Evolutionary conservation across 2,888 invertebrate species (phyloP).

Genomic region (Sesamia inferens): DNA sequence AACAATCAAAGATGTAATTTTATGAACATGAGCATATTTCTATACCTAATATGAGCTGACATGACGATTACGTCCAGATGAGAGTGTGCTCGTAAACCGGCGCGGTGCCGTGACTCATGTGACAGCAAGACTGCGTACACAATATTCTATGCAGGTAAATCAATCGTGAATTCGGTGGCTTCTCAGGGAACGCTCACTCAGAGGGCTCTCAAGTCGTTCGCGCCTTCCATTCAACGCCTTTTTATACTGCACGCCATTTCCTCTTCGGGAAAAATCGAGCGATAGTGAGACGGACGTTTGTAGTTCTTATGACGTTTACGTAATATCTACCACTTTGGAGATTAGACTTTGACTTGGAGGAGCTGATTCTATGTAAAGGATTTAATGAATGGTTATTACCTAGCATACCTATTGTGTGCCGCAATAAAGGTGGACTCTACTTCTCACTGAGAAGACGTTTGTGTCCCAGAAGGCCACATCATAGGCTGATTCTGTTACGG

Average conservation of each 20-base stretch:
- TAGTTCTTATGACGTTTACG: slow-evolving; percentile 53
- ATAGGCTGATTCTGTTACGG: neutral
- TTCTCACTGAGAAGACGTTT: neutral
- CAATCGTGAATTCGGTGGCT: slow-evolving; percentile 66
- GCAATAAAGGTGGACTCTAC: neutral
- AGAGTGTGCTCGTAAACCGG: slow-evolving; percentile 35
- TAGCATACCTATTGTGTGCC: neutral
- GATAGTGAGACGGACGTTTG: slow-evolving; percentile 54
- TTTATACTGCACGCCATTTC: slow-evolving; percentile 68
- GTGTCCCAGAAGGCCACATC: neutral
- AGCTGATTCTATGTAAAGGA: slow-evolving; percentile 8
- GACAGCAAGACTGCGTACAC: slow-evolving; percentile 25
- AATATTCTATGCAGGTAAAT: slow-evolving; percentile 61
- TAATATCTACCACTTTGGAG: slow-evolving; percentile 47
- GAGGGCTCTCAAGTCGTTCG: slow-evolving; percentile 70
- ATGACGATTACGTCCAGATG: slow-evolving; percentile 41
- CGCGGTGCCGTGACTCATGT: slow-evolving; percentile 27
- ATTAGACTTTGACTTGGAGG: slow-evolving; percentile 43
- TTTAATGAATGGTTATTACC: slow-evolving; percentile 14
- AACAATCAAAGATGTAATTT: slow-evolving; percentile 23
- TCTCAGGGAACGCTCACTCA: slow-evolving; percentile 63
- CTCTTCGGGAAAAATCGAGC: slow-evolving; percentile 60
- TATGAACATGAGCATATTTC: slow-evolving; percentile 23
- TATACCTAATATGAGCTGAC: slow-evolving; percentile 30
- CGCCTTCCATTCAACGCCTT: slow-evolving; percentile 59